Percentiles rank a stretch among this genome's conserved stretches.
These are phyloP conservation scores for Petrosia ficiformis DNA, from an alignment of 37 sponge, comb jelly and placozoan genomes.

Conservation along the genomic window DNA sequence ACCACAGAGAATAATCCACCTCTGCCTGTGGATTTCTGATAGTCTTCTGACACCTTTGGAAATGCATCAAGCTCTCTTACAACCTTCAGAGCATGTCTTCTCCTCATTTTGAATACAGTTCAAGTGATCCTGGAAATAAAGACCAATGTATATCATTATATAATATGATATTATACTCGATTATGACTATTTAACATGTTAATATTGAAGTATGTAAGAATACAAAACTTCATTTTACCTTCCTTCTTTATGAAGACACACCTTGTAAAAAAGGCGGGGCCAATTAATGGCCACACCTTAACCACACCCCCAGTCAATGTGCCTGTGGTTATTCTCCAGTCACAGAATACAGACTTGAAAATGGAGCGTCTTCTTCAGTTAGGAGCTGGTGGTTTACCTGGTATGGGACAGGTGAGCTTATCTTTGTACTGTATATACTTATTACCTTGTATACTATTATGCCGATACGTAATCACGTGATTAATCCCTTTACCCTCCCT, in stretches of 20 bases:
- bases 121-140: too few species aligned
- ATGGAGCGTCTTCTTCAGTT: conserved; percentile 23
- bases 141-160: too few species aligned
- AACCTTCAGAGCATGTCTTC: conserved; percentile 31
- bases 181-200: too few species aligned
- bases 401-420: conserved; percentile 74
- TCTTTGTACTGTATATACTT: background rate
- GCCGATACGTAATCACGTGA: background rate
- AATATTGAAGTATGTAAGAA: too few species aligned
- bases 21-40: conserved; percentile 63
- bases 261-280: too few species aligned
- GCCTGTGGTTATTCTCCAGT: too few species aligned
- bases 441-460: background rate
- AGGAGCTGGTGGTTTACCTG: conserved; percentile 70
- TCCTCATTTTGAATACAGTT: background rate
- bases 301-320: too few species aligned
- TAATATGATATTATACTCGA: too few species aligned
- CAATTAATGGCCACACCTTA: too few species aligned
- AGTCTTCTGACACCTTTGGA: conserved; percentile 84
- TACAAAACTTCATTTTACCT: too few species aligned
- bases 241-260: too few species aligned
- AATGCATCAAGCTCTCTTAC: conserved; percentile 89
- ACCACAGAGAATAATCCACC: conserved; percentile 82
- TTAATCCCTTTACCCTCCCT: background rate
- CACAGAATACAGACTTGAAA: background rate